These are phyloP conservation scores for Drosophila melanosoma DNA, from an alignment of 2,888 invertebrate species.

Conservation along the genomic window DNA sequence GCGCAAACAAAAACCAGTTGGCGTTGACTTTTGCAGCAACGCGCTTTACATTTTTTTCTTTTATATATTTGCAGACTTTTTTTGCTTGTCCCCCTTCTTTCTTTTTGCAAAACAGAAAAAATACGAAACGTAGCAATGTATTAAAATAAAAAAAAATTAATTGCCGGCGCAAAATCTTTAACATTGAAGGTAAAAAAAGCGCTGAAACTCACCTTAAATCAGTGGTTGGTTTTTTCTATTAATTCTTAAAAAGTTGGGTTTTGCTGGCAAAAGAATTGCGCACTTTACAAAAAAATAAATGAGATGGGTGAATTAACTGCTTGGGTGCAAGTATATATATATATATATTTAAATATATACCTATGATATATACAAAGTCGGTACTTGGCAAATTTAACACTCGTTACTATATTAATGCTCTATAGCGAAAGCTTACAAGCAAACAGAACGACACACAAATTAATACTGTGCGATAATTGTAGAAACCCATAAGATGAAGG, in stretches of 20 bases:
- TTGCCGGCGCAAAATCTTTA: constrained; percentile 19
- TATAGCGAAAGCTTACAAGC: constrained; percentile 59
- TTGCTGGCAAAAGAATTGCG: constrained; percentile 49
- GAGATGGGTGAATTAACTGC: constrained; percentile 47
- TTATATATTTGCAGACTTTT: constrained; percentile 37
- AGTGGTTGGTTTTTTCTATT: constrained; percentile 22
- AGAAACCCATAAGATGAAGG: constrained; percentile 54
- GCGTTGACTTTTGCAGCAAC: constrained; percentile 45
- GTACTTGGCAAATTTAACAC: constrained; percentile 50
- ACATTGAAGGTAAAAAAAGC: constrained; percentile 21
- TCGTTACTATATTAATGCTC: constrained; percentile 39
- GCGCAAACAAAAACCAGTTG: constrained; percentile 65
- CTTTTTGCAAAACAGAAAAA: constrained; percentile 35
- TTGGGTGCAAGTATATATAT: constrained; percentile 35
- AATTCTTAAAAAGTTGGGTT: constrained; percentile 29
- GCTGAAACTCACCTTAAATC: constrained; percentile 48
- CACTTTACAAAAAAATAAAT: constrained; percentile 59
- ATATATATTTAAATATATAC: constrained; percentile 28
- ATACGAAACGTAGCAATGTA: constrained; percentile 41
- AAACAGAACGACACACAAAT: constrained; percentile 66
- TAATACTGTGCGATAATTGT: constrained; percentile 62
- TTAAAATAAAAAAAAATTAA: constrained; percentile 18
- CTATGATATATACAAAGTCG: constrained; percentile 32
- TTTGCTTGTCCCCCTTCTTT: constrained; percentile 4
- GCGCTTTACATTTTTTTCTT: constrained; percentile 30